phyloP scores from a whole-genome alignment of 2,888 invertebrate species.

The Galeopsomyia nigrocyanea region DNA sequence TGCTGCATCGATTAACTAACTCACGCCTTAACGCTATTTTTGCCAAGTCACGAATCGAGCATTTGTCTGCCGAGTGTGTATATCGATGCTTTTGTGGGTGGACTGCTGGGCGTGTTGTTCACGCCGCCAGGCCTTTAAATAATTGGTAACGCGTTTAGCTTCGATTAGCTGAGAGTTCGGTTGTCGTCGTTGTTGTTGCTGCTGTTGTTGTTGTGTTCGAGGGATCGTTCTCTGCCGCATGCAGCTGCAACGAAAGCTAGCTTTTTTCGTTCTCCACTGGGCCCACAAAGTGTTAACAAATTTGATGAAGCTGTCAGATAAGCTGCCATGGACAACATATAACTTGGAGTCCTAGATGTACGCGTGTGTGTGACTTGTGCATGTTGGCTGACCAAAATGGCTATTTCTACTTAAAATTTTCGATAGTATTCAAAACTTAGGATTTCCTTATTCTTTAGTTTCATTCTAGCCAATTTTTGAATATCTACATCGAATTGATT shows the following conservation, averaged over 20 bases:
- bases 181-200: too few species aligned
- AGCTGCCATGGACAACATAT: background rate
- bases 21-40: conserved; percentile 24
- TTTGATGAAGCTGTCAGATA: conserved; percentile 32
- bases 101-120: conserved; percentile 38
- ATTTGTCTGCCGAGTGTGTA: conserved; percentile 46
- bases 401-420: background rate
- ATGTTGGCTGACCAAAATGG: background rate
- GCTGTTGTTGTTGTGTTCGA: too few species aligned
- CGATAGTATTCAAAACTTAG: background rate
- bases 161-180: too few species aligned
- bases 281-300: conserved; percentile 32
- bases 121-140: conserved; percentile 26
- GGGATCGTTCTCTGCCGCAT: background rate
- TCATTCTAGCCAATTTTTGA: too few species aligned
- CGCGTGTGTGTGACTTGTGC: too few species aligned
- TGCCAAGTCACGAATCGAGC: conserved; percentile 49
- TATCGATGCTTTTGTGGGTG: conserved; percentile 27
- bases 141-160: conserved; percentile 40
- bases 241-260: conserved; percentile 35
- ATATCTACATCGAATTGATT: too few species aligned
- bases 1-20: conserved; percentile 35
- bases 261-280: background rate
- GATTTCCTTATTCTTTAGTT: too few species aligned
- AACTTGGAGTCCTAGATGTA: too few species aligned